Conservation (phyloP, 2,888 invertebrate species). For the Conchocele bisecta region DNA sequence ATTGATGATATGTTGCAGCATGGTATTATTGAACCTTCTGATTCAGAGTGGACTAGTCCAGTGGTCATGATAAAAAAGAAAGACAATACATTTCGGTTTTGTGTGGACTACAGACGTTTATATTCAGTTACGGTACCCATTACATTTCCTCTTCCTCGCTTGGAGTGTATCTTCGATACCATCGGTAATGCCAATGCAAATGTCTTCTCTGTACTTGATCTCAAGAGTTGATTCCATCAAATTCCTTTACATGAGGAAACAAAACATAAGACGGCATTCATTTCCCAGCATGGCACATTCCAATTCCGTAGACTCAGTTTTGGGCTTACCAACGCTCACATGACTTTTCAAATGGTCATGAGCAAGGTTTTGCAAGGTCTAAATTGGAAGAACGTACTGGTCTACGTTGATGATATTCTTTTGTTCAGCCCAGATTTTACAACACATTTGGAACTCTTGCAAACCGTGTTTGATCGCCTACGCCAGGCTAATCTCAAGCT, state of each 20-base stretch:
- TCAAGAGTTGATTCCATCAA: too few relatives aligned
- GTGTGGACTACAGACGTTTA: conserved; percentile 41
- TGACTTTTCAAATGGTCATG: conserved; percentile 36
- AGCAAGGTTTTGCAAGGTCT: conserved; percentile 10
- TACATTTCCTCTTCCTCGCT: conserved; percentile 42
- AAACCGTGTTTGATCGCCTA: conserved; percentile 32
- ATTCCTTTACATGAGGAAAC: too few relatives aligned
- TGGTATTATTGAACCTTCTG: conserved; percentile 52
- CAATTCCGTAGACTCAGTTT: conserved; percentile 29
- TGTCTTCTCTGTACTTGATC: too few relatives aligned
- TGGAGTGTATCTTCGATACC: too few relatives aligned
- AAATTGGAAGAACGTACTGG: conserved; percentile 51
- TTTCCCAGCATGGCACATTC: conserved; percentile 29
- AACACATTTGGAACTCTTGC: conserved; percentile 27
- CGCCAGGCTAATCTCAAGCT: conserved; percentile 35
- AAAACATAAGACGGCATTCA: conserved; percentile 36
- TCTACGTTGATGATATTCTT: conserved; percentile 61
- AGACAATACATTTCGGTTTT: conserved; percentile 41
- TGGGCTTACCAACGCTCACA: conserved; percentile 27
- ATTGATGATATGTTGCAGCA: conserved; percentile 44
- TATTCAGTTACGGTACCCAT: conserved; percentile 39
- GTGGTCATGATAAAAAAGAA: conserved; percentile 53
- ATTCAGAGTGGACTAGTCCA: conserved; percentile 44
- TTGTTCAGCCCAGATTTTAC: conserved; percentile 26
- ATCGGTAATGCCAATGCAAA: too few relatives aligned